These are phyloP conservation scores for Lonchura striata DNA, from an alignment of 2,113 vertebrate genomes.

Conservation along the genomic window DNA sequence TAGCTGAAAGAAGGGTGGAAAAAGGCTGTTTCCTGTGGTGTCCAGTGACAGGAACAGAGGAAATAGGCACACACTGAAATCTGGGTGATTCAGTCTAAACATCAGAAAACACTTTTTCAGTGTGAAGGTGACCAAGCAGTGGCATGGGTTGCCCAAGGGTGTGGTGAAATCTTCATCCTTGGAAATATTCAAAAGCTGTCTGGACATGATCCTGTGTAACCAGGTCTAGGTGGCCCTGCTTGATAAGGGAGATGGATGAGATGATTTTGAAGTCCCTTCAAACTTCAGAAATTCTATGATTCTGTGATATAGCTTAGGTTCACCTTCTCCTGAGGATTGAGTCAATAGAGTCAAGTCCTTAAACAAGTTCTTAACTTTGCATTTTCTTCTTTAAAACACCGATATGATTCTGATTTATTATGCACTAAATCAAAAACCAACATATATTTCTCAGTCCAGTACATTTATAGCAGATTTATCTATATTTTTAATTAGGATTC, in stretches of 20 bases:
- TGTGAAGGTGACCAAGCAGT: background rate
- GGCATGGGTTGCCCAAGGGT: rapidly evolving
- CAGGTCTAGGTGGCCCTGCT: background rate
- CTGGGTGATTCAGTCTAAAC: background rate
- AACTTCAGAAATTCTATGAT: background rate
- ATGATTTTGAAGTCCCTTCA: background rate
- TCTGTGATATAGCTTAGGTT: background rate
- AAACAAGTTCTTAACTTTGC: background rate
- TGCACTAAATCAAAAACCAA: background rate
- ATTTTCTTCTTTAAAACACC: background rate
- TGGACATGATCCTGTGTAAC: background rate
- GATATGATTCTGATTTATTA: background rate
- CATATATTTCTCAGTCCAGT: background rate
- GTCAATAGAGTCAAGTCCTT: background rate
- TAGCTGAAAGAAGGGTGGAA: background rate
- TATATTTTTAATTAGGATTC: background rate
- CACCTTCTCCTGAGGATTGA: background rate
- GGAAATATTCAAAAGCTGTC: background rate
- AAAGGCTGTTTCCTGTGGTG: background rate
- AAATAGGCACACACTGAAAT: background rate
- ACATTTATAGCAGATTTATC: background rate
- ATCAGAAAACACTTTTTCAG: background rate
- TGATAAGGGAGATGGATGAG: background rate
- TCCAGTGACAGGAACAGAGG: background rate
- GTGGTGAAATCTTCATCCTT: background rate